Conservation (phyloP, 2,113 vertebrate genomes). For the Phalacrocorax aristotelis region DNA sequence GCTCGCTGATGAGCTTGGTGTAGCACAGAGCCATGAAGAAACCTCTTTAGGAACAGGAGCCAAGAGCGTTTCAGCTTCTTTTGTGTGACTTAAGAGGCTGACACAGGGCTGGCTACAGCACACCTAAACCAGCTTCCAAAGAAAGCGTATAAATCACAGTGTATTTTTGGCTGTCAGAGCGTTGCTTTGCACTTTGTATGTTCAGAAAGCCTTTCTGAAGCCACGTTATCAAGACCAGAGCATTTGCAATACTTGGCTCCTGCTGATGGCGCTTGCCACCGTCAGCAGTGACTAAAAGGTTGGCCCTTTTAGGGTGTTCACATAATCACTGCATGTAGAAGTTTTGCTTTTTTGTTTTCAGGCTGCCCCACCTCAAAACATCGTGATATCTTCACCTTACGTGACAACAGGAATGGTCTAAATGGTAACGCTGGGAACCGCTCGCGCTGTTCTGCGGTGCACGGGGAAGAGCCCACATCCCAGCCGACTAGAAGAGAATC, state of each 20-base stretch:
- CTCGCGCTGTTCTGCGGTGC: neutral
- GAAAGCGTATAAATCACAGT: neutral
- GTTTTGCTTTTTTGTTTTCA: neutral
- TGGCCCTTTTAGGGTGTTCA: neutral
- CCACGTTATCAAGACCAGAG: neutral
- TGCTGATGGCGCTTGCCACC: neutral
- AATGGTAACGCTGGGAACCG: rapidly evolving
- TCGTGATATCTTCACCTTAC: neutral
- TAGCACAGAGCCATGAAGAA: neutral
- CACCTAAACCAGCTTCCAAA: neutral
- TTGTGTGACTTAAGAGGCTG: neutral
- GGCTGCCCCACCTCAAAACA: neutral
- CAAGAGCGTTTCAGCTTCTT: neutral
- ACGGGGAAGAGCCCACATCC: neutral
- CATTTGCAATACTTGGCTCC: neutral
- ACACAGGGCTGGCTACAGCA: neutral
- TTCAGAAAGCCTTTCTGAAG: neutral
- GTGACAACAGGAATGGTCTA: neutral
- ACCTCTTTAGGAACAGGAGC: neutral
- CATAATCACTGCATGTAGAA: neutral
- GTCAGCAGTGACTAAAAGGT: neutral
- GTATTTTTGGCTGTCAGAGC: neutral
- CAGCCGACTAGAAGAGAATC: rapidly evolving
- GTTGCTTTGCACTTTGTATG: neutral
- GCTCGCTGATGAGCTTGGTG: neutral